Evolutionary conservation across 2,888 invertebrate species (phyloP).

Genomic region (Quadriops clusia): DNA sequence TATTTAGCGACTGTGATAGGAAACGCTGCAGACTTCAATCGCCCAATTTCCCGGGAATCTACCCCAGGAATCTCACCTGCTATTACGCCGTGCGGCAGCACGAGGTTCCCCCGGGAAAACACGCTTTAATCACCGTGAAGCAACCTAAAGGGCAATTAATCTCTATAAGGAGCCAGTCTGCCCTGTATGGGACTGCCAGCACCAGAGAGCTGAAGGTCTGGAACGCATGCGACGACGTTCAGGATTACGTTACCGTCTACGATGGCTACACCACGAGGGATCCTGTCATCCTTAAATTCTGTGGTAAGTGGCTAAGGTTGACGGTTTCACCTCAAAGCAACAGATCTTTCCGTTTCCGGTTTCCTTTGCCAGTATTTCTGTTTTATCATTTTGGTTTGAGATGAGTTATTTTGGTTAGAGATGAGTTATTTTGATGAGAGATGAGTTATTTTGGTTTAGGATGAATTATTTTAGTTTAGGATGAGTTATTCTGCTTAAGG

Average conservation of each 20-base stretch:
- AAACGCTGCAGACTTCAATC: conserved; percentile 83
- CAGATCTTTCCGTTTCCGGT: too few species aligned
- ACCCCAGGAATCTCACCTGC: conserved; percentile 88
- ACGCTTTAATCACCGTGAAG: conserved; percentile 74
- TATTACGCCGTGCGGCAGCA: conserved; percentile 83
- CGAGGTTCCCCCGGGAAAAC: conserved; percentile 75
- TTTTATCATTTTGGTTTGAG: too few species aligned
- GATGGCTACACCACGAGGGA: conserved; percentile 82
- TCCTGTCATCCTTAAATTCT: conserved; percentile 79
- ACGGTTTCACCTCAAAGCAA: too few species aligned
- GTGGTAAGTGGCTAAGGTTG: too few species aligned
- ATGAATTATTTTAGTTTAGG: too few species aligned
- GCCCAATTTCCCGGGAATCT: conserved; percentile 86
- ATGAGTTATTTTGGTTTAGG: too few species aligned
- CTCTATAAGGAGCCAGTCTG: conserved; percentile 68
- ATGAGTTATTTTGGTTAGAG: too few species aligned
- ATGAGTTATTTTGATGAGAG: too few species aligned
- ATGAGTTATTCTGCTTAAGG: too few species aligned
- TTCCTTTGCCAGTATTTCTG: too few species aligned
- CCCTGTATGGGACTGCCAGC: conserved; percentile 47
- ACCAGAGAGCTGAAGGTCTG: conserved; percentile 44
- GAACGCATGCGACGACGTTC: conserved; percentile 76
- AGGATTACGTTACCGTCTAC: conserved; percentile 67
- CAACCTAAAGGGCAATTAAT: conserved; percentile 78
- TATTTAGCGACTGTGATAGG: conserved; percentile 86